These are phyloP conservation scores for Pteropus alecto DNA, from an alignment of 2,113 vertebrate genomes.

Conservation along the genomic window DNA sequence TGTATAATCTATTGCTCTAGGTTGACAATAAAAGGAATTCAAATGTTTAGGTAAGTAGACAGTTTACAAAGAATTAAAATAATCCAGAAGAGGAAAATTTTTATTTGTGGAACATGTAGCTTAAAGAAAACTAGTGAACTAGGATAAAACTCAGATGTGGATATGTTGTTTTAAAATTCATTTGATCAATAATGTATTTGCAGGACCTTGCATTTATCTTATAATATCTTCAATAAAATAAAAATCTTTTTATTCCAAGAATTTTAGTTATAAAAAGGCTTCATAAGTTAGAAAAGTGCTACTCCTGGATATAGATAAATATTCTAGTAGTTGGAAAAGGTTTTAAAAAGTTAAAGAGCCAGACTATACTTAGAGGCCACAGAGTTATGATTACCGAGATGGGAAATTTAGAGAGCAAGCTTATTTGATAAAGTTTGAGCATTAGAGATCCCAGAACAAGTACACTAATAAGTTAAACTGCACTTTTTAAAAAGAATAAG, in stretches of 20 bases:
- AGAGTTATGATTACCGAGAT: neutral
- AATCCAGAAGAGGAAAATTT: neutral
- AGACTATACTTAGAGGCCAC: neutral
- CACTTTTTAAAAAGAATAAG: neutral
- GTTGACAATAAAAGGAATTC: neutral
- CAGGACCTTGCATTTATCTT: neutral
- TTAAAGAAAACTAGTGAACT: neutral
- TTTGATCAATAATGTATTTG: neutral
- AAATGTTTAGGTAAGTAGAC: neutral
- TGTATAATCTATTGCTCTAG: neutral
- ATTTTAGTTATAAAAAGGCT: neutral
- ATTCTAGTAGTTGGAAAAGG: neutral
- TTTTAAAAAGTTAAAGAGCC: neutral
- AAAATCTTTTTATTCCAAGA: neutral
- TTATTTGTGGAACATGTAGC: neutral
- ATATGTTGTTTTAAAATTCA: slow-evolving; percentile 7
- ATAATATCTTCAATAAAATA: neutral
- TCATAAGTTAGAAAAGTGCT: neutral
- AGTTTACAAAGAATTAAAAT: slow-evolving; percentile 11
- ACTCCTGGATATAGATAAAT: neutral
- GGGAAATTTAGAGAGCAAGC: neutral
- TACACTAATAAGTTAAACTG: neutral
- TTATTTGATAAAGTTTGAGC: neutral
- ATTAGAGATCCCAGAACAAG: neutral
- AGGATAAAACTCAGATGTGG: neutral